These are phyloP conservation scores for Guaruba guarouba DNA, from an alignment of 2,113 vertebrate species.

Conservation along the genomic window DNA sequence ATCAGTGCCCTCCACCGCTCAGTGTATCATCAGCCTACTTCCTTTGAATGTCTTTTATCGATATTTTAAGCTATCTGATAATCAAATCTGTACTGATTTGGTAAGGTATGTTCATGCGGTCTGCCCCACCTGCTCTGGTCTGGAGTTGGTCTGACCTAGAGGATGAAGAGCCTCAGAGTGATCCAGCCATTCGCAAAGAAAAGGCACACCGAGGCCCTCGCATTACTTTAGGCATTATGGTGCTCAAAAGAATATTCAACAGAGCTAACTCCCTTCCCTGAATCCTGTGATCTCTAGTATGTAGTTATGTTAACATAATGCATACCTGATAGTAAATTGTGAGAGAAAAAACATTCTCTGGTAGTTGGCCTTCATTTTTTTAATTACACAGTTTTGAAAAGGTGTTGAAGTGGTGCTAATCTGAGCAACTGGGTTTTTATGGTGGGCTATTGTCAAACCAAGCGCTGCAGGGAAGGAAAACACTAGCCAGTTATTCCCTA, in stretches of 20 bases:
- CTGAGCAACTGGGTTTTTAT: background rate
- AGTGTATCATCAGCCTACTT: background rate
- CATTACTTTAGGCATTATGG: accelerated
- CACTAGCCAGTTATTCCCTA: background rate
- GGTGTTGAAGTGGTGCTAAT: conserved; percentile 6
- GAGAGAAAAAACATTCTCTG: background rate
- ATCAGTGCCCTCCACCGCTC: accelerated
- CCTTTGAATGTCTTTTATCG: background rate
- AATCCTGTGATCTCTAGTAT: background rate
- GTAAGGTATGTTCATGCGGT: accelerated
- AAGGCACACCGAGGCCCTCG: accelerated
- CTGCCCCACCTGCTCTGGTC: accelerated
- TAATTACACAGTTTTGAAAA: background rate
- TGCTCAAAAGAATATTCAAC: background rate
- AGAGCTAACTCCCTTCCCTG: background rate
- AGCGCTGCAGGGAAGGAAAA: background rate
- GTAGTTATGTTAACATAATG: background rate
- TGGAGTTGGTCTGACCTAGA: background rate
- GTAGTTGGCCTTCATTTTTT: background rate
- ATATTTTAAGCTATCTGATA: accelerated
- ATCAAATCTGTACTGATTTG: background rate
- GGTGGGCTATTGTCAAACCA: background rate
- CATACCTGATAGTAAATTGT: background rate
- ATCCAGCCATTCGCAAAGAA: accelerated
- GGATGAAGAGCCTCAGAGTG: background rate